phyloP scores from a whole-genome alignment of 2,113 vertebrate genomes.

The Pterocles gutturalis region DNA sequence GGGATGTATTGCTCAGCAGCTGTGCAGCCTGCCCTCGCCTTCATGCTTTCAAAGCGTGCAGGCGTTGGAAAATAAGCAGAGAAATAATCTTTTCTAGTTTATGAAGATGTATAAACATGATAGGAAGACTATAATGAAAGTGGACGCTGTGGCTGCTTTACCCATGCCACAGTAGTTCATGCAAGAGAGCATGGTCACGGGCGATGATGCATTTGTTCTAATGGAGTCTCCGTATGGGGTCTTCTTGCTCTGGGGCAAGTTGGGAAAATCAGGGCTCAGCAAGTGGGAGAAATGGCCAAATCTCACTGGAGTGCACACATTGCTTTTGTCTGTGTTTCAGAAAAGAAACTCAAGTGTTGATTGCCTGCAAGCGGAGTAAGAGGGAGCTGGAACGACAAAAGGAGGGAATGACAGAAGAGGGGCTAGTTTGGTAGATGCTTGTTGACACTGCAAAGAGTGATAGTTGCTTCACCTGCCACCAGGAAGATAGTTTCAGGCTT shows the following conservation, averaged over 20 bases:
- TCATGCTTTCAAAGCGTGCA: background rate
- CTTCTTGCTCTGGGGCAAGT: background rate
- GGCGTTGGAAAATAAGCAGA: background rate
- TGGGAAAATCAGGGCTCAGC: background rate
- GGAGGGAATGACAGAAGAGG: background rate
- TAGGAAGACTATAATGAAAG: background rate
- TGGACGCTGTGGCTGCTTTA: background rate
- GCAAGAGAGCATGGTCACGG: background rate
- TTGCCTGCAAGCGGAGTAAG: background rate
- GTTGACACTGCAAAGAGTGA: background rate
- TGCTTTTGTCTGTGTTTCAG: background rate
- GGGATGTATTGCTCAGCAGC: background rate
- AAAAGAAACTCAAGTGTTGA: accelerated
- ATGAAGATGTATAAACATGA: background rate
- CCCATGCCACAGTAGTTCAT: accelerated
- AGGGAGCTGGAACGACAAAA: background rate
- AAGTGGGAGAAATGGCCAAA: background rate
- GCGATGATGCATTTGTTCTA: background rate
- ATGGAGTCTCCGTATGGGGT: background rate
- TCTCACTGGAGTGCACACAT: background rate
- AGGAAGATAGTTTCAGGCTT: background rate
- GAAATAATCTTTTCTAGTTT: background rate
- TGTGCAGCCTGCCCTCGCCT: background rate
- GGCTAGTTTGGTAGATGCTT: background rate
- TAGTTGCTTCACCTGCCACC: background rate